Evolutionary conservation across 2,888 invertebrate species (phyloP), one percentile per base, ranked within the genome.

Genomic region (Sylvicola cinctus): DNA sequence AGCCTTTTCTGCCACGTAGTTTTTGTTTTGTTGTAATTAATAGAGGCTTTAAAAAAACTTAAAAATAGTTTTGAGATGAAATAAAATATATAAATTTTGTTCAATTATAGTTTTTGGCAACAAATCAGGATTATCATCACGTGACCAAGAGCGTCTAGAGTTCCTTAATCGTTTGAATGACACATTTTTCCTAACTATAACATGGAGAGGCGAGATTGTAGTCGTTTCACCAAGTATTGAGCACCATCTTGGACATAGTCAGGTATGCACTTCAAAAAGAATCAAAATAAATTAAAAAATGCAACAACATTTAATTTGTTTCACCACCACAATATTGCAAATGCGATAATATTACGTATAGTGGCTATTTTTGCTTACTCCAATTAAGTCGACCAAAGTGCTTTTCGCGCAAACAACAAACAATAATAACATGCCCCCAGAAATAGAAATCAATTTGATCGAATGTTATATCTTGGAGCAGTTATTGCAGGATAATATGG

Each of bases 151-250:
- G 58, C 45, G 63, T 20, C 5, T 6, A 4, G 20, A 20, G 5
- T 20, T 20, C 8, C 5, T 20, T 20, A 8, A 20, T 6, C 70
- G 75, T 42, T 63, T 75, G 38, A 58, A 76, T 47, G 78, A 77
- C 43, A 83, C 84, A 25, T 81, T 90, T 50, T 63, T 88, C 55
- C 55, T 90, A 40, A 74, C 84, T 14, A 61, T 84, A 23, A 79
- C 84, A 14, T 68, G 78, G 39, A 66, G 70, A 36, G 88, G 88
- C 13, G 77, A 83, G 53, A 77, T 91, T 46, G 71, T 88, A 40
- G 76, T 80, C 49, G 72, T 87, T 23, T 85, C 90, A 20, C 74
- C 77, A 34, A 79, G 78, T 44, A 70, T 90, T 17, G 84, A 85
- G 54, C 73, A 76, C 46, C 70, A 81, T 46, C 63, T 91, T 43